A percentile compares a stretch with the other conserved stretches of the same genome.
Conservation (phyloP, 2,888 invertebrate species). For the Leptopterna dolabrata region DNA sequence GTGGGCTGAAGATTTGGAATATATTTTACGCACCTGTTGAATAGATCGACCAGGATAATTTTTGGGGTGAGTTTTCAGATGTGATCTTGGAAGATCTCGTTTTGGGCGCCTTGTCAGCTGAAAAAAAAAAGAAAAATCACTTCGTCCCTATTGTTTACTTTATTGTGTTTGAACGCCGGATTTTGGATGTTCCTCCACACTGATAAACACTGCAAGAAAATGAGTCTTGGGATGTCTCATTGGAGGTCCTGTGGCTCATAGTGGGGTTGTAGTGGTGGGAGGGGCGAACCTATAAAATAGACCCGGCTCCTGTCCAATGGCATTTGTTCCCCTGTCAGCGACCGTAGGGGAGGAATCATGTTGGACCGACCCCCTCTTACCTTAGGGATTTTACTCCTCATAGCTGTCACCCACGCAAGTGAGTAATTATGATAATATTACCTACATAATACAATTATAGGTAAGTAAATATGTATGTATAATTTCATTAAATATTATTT, state of each 20-base stretch:
- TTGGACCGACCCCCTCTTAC: slow-evolving; percentile 42
- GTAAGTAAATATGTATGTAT: no score
- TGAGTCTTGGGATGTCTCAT: background rate
- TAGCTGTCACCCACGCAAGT: slow-evolving; percentile 27
- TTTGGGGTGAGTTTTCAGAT: background rate
- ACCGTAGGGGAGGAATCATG: slow-evolving; percentile 34
- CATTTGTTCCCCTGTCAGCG: slow-evolving; percentile 48
- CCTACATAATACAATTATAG: background rate
- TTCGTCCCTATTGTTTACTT: background rate
- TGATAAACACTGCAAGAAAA: background rate
- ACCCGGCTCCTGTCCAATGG: background rate
- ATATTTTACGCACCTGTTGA: background rate
- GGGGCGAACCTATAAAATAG: slow-evolving; percentile 39
- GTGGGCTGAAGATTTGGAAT: background rate
- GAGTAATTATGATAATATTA: background rate
- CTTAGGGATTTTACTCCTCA: slow-evolving; percentile 38
- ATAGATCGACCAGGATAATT: background rate
- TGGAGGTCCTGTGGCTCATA: background rate
- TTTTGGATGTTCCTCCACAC: background rate
- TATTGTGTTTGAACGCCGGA: background rate
- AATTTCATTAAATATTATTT: no score
- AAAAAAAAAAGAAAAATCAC: no score
- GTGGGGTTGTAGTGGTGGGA: background rate
- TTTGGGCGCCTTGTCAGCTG: background rate
- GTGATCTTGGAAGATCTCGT: background rate